A percentile compares a stretch with the other conserved stretches of the same genome.
Evolutionary conservation across 2,888 invertebrate species (phyloP).

Genomic region (Phragmatobia fuliginosa): DNA sequence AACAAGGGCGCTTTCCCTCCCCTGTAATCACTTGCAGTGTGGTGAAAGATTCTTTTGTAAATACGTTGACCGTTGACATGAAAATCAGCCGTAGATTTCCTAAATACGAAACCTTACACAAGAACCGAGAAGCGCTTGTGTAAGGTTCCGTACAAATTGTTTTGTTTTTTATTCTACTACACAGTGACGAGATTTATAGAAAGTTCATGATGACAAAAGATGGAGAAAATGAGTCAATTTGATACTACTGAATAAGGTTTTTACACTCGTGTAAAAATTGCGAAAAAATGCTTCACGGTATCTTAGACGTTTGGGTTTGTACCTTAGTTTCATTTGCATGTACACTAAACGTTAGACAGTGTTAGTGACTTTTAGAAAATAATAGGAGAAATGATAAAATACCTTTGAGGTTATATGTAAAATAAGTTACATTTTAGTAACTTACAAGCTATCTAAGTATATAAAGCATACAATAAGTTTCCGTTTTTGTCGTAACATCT

Average conservation of each 20-base stretch:
- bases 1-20: slow-evolving; percentile 1
- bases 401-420: not conserved
- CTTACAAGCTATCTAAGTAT: too few species aligned
- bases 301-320: not conserved
- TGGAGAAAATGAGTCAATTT: not conserved
- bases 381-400: not conserved
- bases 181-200: not conserved
- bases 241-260: not conserved
- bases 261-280: not conserved
- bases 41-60: slow-evolving; percentile 2
- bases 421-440: not conserved
- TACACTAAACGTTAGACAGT: not conserved
- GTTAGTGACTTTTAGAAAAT: not conserved
- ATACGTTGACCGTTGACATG: slow-evolving; percentile 13
- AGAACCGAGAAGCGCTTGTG: not conserved
- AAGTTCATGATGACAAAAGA: not conserved
- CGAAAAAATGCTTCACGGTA: not conserved
- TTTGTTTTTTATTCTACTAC: not conserved
- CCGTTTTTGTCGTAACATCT: too few species aligned
- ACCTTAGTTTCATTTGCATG: not conserved
- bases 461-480: too few species aligned
- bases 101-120: not conserved
- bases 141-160: slow-evolving; percentile 10
- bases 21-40: not conserved
- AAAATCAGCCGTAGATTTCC: slow-evolving; percentile 7